phyloP scores from a whole-genome alignment of 2,113 vertebrate species.

The Passer domesticus region DNA sequence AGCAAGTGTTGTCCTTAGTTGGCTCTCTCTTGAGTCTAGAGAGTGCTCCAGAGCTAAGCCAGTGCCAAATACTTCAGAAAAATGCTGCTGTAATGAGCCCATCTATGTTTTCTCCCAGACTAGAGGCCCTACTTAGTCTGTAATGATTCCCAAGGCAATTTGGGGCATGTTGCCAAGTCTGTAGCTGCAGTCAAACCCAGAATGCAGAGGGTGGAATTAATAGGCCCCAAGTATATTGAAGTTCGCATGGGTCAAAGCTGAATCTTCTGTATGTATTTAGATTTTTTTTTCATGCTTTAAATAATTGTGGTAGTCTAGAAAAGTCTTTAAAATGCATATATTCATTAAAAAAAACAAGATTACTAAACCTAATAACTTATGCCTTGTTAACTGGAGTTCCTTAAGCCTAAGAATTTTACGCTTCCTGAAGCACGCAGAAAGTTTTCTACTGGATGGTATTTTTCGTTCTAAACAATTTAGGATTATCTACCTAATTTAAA shows the following conservation, averaged over 20 bases:
- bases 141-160: conserved; percentile 15
- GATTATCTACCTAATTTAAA: neutral
- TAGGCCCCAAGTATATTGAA: neutral
- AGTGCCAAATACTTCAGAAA: conserved; percentile 16
- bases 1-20: conserved; percentile 23
- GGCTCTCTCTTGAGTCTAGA: neutral
- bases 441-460: neutral
- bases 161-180: conserved; percentile 6
- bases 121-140: conserved; percentile 1
- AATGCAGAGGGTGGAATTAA: conserved; percentile 13
- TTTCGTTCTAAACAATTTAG: neutral
- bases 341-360: neutral
- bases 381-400: neutral
- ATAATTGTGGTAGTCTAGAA: neutral
- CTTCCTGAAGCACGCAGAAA: neutral
- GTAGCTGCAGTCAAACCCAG: neutral
- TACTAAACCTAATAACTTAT: neutral
- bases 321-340: neutral
- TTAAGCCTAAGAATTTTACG: neutral
- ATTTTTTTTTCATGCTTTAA: neutral
- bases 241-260: neutral
- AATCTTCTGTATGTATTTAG: neutral
- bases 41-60: neutral
- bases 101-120: conserved; percentile 13
- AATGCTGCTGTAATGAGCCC: conserved; percentile 5